Evolutionary conservation across 2,113 vertebrate genomes (phyloP), one percentile per base, ranked within the genome.

Genomic region (Petaurus breviceps): DNA sequence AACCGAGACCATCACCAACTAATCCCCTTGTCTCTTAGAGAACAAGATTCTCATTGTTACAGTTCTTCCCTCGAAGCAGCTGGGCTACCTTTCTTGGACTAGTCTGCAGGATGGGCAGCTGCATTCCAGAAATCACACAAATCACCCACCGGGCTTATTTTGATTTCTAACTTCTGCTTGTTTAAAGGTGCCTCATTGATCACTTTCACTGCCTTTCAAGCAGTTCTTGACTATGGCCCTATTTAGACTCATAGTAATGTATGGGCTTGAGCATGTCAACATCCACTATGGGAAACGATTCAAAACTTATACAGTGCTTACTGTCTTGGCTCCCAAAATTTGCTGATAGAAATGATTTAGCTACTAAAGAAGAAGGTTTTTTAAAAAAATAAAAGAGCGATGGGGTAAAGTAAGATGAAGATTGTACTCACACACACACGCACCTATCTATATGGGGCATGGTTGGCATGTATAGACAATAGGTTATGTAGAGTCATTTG

Each of bases 31-130:
- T 91, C 51, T 97, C 92, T 23, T 53, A 94, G 94, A 53, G 92
- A 95, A 96, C 95, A 97, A 94, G 68, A 92, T 97, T 96, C 52
- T 91, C 93, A 92, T 51, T 97, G 90, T 92, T 92, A 93, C 22
- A 2, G 11, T 26, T 95, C 94, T 96, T 96, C 90, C 53, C 53
- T n/a, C 52, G 46, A 84, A 94, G 84, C 95, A 97, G 92, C 94
- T 96, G 94, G 95, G 9, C 23, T 51, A 95, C 1, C 3, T 96
- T 98, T 97, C 91, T 92, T 68, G 24, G 28, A 90, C 43, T 92
- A 90, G 23, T 23, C 26, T 94, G 91, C 97, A 95, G 61, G n/a
- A 89, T 50, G 23, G 55, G 94, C 77, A 98, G 31, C 93, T 49
- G 37, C 53, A 91, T 43, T 93, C 94, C 37, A 14, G 57, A 53